These are phyloP conservation scores for Pocillopora verrucosa DNA, from an alignment of 64 coral and sea anemone species.

Conservation along the genomic window DNA sequence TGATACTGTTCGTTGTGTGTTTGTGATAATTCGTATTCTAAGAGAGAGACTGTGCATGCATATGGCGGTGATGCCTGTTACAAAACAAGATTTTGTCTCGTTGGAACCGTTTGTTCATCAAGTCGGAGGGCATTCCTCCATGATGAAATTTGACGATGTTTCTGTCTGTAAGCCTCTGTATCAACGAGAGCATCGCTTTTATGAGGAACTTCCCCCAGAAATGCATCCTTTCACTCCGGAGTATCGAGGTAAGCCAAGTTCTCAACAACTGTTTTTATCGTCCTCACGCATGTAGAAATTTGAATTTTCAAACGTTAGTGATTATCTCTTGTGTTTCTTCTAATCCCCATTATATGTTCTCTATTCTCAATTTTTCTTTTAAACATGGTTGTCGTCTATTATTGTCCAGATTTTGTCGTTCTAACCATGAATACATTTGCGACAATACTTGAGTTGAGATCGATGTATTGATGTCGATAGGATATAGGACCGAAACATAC, in stretches of 20 bases:
- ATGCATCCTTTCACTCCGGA: conserved; percentile 91
- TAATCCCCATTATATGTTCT: too few species aligned
- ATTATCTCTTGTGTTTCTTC: not conserved
- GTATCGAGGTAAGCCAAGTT: conserved; percentile 75
- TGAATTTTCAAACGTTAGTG: not conserved
- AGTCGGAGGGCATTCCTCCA: conserved; percentile 91
- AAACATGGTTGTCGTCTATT: too few species aligned
- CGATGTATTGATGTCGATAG: too few species aligned
- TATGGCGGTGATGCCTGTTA: conserved; percentile 41
- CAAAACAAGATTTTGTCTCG: conserved; percentile 54
- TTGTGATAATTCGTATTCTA: not conserved
- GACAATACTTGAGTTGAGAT: too few species aligned
- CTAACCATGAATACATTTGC: too few species aligned
- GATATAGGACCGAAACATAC: too few species aligned
- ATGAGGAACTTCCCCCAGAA: conserved; percentile 81
- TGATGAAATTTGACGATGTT: conserved; percentile 92
- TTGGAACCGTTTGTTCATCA: conserved; percentile 97
- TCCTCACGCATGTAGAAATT: not conserved
- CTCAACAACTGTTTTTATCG: too few species aligned
- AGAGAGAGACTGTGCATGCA: not conserved
- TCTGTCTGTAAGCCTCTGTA: conserved; percentile 93
- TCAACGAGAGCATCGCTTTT: conserved; percentile 90
- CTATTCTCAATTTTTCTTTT: too few species aligned
- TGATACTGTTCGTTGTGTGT: not conserved
- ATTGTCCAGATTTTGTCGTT: too few species aligned